Base-by-base conservation (phyloP, 2,888 invertebrate species). In the Sarcophaga subvicina region DNA sequence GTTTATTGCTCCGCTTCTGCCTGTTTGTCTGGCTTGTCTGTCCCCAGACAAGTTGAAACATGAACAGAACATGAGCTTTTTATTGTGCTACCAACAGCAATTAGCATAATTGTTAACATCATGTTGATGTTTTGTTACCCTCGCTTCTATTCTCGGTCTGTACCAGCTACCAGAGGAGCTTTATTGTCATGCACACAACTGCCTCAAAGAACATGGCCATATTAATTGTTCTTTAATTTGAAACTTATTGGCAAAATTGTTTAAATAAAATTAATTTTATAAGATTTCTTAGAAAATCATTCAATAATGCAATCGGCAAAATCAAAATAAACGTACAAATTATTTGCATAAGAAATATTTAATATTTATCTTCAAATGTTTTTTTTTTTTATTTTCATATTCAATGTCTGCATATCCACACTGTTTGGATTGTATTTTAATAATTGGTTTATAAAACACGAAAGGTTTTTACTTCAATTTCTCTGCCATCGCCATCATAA, bases 91-190 rank as follows among this genome's bases (percentile, higher is more conserved):
- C 85, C 79, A 83, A 89, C 67, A 81, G 81, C 78, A 87, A 92
- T 92, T 92, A 91, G 91, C 92, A 92, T 92, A 92, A 92, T 92
- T 92, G 92, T 91, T 90, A 90, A 92, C 92, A 92, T 91, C 89
- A 89, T 91, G 90, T 90, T 90, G 90, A 88, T 89, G 90, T 90
- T 79, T 75, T 81, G 70, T 71, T 45, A 59, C 45, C 45, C 37
- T 17, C 17, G 47, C 49, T 72, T 70, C 20, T 73, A n/a, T 14
- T 27, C 64, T 37, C 37, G 3, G 2, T 3, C 17, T 17, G 5
- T 54, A 54, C 12, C 12, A 54, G 17, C 54, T 54, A 54, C 54
- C 12, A 54, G 17, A 17, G 54, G 54, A 62, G 54, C 59, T 60
- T n/a, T 64, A 72, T 80, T 70, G 27, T 76, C 22, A 37, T 37